Evolutionary conservation across 2,113 vertebrate genomes (phyloP).

Genomic region (Campylomormyrus tamandua): DNA sequence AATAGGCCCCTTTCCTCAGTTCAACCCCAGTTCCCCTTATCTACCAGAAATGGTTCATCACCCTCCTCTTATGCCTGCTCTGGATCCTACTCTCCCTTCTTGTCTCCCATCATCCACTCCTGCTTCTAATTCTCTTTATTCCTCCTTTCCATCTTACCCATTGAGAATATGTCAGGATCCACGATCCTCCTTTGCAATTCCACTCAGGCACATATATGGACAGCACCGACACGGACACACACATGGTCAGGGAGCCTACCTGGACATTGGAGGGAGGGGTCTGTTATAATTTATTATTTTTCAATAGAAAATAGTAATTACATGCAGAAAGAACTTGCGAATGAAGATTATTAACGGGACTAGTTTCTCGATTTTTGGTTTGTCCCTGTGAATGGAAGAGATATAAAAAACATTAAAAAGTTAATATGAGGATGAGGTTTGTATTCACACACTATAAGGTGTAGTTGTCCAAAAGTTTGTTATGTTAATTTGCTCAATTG

Average conservation of each 20-base stretch:
- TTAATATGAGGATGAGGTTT: not conserved
- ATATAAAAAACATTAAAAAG: not conserved
- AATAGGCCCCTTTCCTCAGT: conserved; percentile 44
- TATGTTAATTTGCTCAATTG: not conserved
- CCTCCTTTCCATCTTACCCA: conserved; percentile 57
- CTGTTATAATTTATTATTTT: conserved; percentile 38
- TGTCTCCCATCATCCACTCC: conserved; percentile 34
- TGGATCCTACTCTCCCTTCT: conserved; percentile 44
- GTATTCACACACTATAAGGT: not conserved
- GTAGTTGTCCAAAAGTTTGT: not conserved
- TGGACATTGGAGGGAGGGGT: conserved; percentile 51
- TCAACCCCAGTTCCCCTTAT: conserved; percentile 48
- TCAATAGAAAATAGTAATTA: not conserved
- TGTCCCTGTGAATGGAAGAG: not conserved
- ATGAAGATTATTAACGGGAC: not conserved
- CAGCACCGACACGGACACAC: conserved; percentile 52
- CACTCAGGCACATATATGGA: conserved; percentile 60
- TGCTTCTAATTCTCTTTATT: conserved; percentile 47
- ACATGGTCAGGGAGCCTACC: conserved; percentile 53
- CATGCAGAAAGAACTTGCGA: not conserved
- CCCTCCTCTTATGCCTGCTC: conserved; percentile 48
- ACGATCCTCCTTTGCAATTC: conserved; percentile 54
- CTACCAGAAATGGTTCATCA: conserved; percentile 57
- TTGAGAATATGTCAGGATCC: conserved; percentile 58
- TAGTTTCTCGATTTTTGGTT: not conserved